Evolutionary conservation across 2,113 vertebrate genomes (phyloP).

Genomic region (Xenotilapia leptura): DNA sequence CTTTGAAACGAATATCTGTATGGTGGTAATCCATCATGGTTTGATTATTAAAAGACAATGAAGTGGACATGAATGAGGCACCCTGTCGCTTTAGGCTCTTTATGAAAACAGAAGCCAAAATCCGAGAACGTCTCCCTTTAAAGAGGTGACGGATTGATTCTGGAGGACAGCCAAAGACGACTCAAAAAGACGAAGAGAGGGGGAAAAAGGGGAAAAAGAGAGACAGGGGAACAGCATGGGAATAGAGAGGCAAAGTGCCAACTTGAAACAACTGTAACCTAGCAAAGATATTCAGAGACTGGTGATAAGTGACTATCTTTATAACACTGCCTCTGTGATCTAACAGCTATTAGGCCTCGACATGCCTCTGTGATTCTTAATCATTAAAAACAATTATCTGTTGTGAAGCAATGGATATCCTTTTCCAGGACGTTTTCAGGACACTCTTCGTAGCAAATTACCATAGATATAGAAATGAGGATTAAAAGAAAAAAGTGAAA

Average conservation of each 20-base stretch:
- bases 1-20: constrained; percentile 39
- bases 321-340: constrained; percentile 35
- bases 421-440: background rate
- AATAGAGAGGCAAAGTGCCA: constrained; percentile 16
- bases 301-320: constrained; percentile 53
- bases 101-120: constrained; percentile 41
- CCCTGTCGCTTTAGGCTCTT: constrained; percentile 48
- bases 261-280: constrained; percentile 22
- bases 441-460: background rate
- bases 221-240: constrained; percentile 14
- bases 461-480: background rate
- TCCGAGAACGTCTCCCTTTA: constrained; percentile 33
- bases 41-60: constrained; percentile 63
- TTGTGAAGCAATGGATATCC: background rate
- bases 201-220: background rate
- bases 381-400: constrained; percentile 51
- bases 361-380: constrained; percentile 35
- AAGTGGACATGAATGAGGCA: constrained; percentile 61
- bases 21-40: constrained; percentile 63
- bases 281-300: constrained; percentile 40
- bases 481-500: background rate
- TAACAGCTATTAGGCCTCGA: constrained; percentile 34
- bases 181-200: constrained; percentile 13
- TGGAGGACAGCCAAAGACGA: constrained; percentile 46
- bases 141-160: constrained; percentile 60